Conservation (phyloP, 2,113 vertebrate genomes). For the Tachycineta bicolor region DNA sequence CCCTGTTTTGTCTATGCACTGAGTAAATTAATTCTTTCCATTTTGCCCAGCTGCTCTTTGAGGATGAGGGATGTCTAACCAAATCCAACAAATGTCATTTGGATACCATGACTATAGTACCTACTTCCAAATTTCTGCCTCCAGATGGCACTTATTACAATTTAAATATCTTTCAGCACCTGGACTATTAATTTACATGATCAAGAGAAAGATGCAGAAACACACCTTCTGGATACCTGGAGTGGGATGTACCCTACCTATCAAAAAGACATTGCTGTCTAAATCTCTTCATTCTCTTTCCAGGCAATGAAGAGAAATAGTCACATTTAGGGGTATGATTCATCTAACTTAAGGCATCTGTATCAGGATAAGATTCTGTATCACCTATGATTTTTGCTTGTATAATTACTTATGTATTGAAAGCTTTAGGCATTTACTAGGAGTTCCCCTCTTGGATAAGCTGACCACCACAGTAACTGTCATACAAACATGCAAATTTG, state of each 20-base stretch:
- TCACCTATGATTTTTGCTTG: background rate
- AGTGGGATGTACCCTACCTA: background rate
- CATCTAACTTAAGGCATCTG: background rate
- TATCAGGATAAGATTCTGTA: background rate
- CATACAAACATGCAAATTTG: background rate
- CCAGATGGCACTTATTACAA: background rate
- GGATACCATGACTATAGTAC: background rate
- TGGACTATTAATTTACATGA: background rate
- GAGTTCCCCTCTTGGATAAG: background rate
- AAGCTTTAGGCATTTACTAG: background rate
- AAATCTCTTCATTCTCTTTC: background rate
- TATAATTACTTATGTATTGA: fast-evolving
- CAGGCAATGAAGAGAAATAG: background rate
- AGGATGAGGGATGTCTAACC: background rate
- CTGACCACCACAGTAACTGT: background rate
- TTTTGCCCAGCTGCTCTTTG: background rate
- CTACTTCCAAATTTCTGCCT: background rate
- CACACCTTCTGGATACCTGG: background rate
- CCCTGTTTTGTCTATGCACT: background rate
- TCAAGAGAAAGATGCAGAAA: background rate
- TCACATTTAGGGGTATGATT: background rate
- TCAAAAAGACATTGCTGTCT: background rate
- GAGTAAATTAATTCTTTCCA: background rate
- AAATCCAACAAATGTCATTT: background rate
- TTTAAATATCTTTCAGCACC: background rate